Evolutionary conservation across 2,797 vertebrate species (phyloP), one percentile per base, ranked within the genome.

Genomic region (Bradypodion ventrale): DNA sequence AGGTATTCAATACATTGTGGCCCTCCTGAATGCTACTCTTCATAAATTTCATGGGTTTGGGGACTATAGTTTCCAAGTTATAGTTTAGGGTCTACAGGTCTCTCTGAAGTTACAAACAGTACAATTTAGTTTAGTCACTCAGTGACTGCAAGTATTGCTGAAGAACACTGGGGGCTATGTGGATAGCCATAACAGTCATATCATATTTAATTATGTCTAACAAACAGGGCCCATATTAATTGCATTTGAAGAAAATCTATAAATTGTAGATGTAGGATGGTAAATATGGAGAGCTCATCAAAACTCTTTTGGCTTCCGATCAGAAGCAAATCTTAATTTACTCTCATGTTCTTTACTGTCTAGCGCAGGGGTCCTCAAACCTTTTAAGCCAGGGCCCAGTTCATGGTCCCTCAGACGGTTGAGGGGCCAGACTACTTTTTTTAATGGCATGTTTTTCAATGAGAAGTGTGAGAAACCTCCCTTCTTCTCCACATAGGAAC

Each of bases 1-100:
- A 92, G 91, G 89, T 90, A 92, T 93, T 96, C 95, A 95, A 93
- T 93, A 93, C 93, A 93, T 91, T 91, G 91, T 1, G 10, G 42
- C 5, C 86, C 80, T 78, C 80, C 84, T 86, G 85, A 56, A 79
- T 80, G 46, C 69, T 88, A 78, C 70, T 68, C 56, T 90, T 91
- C 83, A 66, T 92, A 87, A 87, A 77, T 72, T 49, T 40, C 35
- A 49, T 42, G 32, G 44, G 44, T 23, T 35, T 85, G 44, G 76
- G 75, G 59, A 42, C 56, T 60, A 35, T 42, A 32, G 35, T 77
- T 82, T 77, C 29, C 66, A 70, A 7, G 27, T 76, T 76, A 76
- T 29, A 7, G 42, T 70, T 66, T 65, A 52, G 59, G 46, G 59
- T 42, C 46, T 79, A 42, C 32, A 49, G 56, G 60, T 70, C 56